Percentiles rank a stretch among this genome's conserved stretches.
phyloP scores from a whole-genome alignment of 2,113 vertebrate genomes.

The Gavialis gangeticus region DNA sequence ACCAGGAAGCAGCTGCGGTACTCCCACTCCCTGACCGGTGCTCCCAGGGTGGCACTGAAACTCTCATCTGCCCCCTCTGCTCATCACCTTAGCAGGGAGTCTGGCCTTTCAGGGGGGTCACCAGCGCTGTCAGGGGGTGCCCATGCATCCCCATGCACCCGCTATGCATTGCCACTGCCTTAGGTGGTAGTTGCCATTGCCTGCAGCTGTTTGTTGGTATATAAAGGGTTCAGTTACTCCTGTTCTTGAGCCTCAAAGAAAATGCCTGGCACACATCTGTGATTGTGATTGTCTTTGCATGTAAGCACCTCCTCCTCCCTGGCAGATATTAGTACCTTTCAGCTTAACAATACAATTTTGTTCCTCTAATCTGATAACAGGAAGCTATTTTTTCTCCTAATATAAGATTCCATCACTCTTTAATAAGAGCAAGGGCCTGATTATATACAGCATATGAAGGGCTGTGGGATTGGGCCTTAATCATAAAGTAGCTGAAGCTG shows the following conservation, averaged over 20 bases:
- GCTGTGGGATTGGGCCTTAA: constrained; percentile 36
- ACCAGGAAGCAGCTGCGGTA: no score
- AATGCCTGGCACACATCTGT: background rate
- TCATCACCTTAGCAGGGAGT: no score
- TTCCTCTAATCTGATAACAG: background rate
- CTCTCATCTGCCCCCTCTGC: no score
- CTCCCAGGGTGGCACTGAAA: no score
- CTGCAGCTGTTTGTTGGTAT: background rate
- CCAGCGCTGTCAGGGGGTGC: no score
- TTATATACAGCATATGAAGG: background rate
- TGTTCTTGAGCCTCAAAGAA: background rate
- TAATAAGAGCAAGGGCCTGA: background rate
- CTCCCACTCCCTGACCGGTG: no score
- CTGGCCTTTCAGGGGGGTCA: no score
- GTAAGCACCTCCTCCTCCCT: background rate
- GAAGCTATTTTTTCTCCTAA: background rate
- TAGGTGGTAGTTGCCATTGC: background rate
- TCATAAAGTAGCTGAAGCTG: background rate
- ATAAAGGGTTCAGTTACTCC: background rate
- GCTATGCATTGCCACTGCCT: background rate
- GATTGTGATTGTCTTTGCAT: background rate
- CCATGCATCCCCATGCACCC: no score
- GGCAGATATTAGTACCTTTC: constrained; percentile 16
- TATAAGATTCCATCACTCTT: background rate
- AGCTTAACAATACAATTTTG: background rate